These are phyloP conservation scores for Petrosia ficiformis DNA, from an alignment of 37 sponge, comb jelly and placozoan genomes.

Conservation along the genomic window DNA sequence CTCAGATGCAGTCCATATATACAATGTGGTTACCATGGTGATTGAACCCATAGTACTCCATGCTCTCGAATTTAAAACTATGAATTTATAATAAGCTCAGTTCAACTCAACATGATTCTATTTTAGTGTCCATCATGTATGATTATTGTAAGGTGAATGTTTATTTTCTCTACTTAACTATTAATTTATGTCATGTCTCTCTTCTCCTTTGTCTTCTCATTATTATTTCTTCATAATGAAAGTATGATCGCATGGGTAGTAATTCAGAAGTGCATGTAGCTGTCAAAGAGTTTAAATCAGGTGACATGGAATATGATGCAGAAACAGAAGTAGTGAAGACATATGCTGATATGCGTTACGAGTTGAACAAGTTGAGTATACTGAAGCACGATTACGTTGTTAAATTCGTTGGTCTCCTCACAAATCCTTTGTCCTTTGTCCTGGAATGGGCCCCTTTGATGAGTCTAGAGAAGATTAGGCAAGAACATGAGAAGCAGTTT, in stretches of 20 bases:
- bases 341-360: conserved; percentile 69
- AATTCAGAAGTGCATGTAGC: conserved; percentile 32
- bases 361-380: conserved; percentile 52
- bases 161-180: too few species aligned
- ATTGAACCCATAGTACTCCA: too few species aligned
- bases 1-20: too few species aligned
- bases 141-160: too few species aligned
- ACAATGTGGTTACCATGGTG: too few species aligned
- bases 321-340: conserved; percentile 30
- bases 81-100: too few species aligned
- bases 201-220: not conserved
- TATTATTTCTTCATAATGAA: not conserved
- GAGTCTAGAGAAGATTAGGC: conserved; percentile 46
- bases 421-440: conserved; percentile 62
- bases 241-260: not conserved
- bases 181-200: not conserved
- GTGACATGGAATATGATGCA: conserved; percentile 1
- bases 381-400: conserved; percentile 60
- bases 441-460: conserved; percentile 77
- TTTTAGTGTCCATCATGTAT: too few species aligned
- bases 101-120: too few species aligned
- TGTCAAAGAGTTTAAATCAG: conserved; percentile 43
- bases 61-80: too few species aligned
- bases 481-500: not conserved
- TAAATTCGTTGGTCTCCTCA: conserved; percentile 50